Conservation (phyloP, 2,797 vertebrate species). For the Hemibagrus guttatus region DNA sequence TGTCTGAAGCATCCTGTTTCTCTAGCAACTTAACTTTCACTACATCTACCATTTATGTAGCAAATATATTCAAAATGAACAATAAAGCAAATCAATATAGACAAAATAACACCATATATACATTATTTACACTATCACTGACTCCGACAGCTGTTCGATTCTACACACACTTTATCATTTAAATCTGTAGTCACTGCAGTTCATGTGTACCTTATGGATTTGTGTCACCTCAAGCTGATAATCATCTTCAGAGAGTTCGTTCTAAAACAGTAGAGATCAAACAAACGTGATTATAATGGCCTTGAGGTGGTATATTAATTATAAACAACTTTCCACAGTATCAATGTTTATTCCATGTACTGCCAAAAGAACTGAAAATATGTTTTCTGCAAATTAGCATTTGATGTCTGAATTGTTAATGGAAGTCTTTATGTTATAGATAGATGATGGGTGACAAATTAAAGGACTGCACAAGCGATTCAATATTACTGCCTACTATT, state of each 20-base stretch:
- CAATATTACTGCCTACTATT: not conserved
- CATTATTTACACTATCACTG: not conserved
- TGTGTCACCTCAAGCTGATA: constrained; percentile 70
- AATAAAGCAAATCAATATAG: not conserved
- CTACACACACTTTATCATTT: not conserved
- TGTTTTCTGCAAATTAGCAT: not conserved
- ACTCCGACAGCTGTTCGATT: not conserved
- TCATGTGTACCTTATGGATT: constrained; percentile 70
- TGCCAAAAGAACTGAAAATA: not conserved
- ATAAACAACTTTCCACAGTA: not conserved
- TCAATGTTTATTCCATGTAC: not conserved
- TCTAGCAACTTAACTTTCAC: not conserved
- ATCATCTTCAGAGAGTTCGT: constrained; percentile 70
- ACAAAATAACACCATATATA: not conserved
- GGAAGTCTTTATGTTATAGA: not conserved
- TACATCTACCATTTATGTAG: not conserved
- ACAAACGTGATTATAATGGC: not conserved
- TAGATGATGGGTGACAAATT: not conserved
- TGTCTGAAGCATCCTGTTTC: not conserved
- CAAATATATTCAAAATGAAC: not conserved
- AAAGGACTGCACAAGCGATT: not conserved
- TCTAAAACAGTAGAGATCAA: constrained; percentile 56
- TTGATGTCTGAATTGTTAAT: not conserved
- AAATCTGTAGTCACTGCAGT: not conserved
- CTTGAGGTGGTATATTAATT: not conserved